phyloP scores from a whole-genome alignment of 2,888 invertebrate genomes.

The Cepaea hortensis region DNA sequence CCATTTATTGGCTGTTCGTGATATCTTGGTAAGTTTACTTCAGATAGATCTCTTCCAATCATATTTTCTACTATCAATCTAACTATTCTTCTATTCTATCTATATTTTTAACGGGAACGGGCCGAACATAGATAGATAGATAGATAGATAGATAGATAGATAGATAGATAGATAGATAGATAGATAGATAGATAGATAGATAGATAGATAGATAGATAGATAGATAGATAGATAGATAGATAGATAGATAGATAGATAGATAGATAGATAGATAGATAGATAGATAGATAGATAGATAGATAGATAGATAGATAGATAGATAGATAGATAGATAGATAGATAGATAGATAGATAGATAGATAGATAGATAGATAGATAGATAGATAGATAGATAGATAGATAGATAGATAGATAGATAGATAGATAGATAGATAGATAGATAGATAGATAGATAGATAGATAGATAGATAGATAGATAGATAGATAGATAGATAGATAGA shows the following conservation, averaged over 20 bases:
- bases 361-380: background rate
- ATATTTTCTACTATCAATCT: no score
- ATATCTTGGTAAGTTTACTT: no score
- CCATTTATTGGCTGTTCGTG: no score
- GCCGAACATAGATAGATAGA: no score
- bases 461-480: constrained; percentile 16
- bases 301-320: constrained; percentile 7
- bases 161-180: constrained; percentile 7
- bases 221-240: constrained; percentile 7
- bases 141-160: constrained; percentile 1
- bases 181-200: constrained; percentile 7
- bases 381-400: background rate
- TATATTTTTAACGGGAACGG: no score
- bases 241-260: background rate
- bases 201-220: constrained; percentile 7
- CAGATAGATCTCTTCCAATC: no score
- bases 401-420: background rate
- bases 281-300: constrained; percentile 7
- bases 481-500: constrained; percentile 5
- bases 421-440: background rate
- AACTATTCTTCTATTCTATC: no score
- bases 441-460: constrained; percentile 2
- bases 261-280: background rate
- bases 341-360: background rate
- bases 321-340: background rate